Evolutionary conservation across 2,888 invertebrate genomes (phyloP), one percentile per base, ranked within the genome.

Genomic region (Mayetiola destructor): DNA sequence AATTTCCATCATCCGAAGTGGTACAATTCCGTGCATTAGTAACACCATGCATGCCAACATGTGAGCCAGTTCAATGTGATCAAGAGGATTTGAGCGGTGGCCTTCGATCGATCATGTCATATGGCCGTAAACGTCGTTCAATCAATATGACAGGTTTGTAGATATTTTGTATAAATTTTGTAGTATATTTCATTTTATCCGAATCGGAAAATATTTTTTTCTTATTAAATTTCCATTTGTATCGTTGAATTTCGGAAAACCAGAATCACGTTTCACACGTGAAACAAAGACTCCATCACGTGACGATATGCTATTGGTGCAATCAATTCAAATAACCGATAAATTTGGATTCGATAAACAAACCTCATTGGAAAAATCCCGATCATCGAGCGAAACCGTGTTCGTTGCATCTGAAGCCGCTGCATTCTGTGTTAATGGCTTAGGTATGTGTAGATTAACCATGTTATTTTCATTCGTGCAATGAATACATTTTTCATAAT

Each of bases 11-110:
- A 55, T 91, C 91, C 14, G 92, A 93, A 70, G 86, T 91, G 52
- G 93, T 94, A 1, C 93, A 93, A 70, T 94, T 94, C 82, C 82
- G 92, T 61, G 93, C 93, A n/a, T 73, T 93, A 66, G 92, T 94
- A 37, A 92, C 92, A 2, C 93, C 93, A 0, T 93, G 93, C 71
- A 86, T 94, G 84, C 92, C 92, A 23, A 80, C 84, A 42, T 94
- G 93, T 72, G 90, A 91, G 68, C 92, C 93, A 9, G 89, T 92
- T 10, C 88, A 88, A 68, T 93, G 92, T 70, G 87, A 90, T 66
- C 81, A 85, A 64, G 82, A 84, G 65, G 89, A 89, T 66, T 81
- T 84, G 56, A 85, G 86, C 59, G 90, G 90, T 60, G 87, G 88
- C 66, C 78, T 87, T 59, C 81, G 88, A 63, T 85, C 88, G 58